Conservation (phyloP, 2,113 vertebrate genomes). For the Sigmodon hispidus region DNA sequence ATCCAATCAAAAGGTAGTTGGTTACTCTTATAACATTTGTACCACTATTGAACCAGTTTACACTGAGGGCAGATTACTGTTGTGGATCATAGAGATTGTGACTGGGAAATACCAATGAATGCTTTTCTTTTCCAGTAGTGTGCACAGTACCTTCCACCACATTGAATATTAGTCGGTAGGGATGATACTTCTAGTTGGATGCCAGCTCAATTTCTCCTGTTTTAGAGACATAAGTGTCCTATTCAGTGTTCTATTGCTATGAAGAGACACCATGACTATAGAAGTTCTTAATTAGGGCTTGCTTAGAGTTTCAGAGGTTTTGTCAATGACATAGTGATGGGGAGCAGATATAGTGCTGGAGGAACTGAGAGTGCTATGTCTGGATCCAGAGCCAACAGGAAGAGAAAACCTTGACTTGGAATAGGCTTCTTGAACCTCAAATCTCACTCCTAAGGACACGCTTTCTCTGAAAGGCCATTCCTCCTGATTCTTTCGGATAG, state of each 20-base stretch:
- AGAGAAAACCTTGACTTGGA: neutral
- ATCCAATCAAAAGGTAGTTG: neutral
- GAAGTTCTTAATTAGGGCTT: neutral
- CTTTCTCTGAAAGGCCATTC: neutral
- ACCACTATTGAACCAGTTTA: neutral
- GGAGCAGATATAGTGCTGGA: neutral
- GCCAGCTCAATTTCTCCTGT: neutral
- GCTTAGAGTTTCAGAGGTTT: neutral
- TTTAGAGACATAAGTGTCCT: neutral
- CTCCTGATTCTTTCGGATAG: neutral
- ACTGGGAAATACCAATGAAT: neutral
- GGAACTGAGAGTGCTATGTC: neutral
- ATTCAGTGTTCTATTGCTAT: neutral
- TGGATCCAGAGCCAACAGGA: neutral
- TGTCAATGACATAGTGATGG: neutral
- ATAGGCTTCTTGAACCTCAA: neutral
- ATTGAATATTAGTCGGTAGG: neutral
- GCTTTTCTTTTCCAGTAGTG: neutral
- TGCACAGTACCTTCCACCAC: neutral
- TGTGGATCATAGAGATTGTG: neutral
- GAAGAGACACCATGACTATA: neutral
- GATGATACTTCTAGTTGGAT: neutral
- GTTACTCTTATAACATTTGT: neutral
- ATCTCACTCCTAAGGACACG: neutral
- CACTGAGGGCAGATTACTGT: neutral